These are phyloP conservation scores for Mellilla xanthometata DNA, from an alignment of 2,888 invertebrate genomes.

Conservation along the genomic window DNA sequence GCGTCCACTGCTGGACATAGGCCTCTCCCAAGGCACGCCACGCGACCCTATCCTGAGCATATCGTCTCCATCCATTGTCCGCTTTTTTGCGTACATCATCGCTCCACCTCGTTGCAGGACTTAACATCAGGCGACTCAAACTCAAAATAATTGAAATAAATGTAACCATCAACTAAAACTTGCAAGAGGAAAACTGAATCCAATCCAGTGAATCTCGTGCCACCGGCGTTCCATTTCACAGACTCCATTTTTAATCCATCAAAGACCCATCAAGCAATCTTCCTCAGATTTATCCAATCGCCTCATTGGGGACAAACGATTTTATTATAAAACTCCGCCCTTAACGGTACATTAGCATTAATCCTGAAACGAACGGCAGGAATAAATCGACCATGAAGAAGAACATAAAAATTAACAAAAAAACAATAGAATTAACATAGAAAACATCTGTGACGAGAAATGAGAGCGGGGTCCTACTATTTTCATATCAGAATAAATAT, in stretches of 20 bases:
- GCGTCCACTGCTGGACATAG: too few relatives aligned
- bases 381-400: conserved; percentile 68
- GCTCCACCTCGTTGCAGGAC: too few relatives aligned
- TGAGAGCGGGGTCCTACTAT: conserved; percentile 53
- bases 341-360: conserved; percentile 64
- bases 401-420: conserved; percentile 81
- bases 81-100: too few relatives aligned
- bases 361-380: conserved; percentile 68
- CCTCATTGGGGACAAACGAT: conserved; percentile 32
- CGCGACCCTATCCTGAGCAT: too few relatives aligned
- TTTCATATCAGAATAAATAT: too few relatives aligned
- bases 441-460: conserved; percentile 77
- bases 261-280: conserved; percentile 25
- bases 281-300: conserved; percentile 29
- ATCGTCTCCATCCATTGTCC: too few relatives aligned
- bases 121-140: too few relatives aligned
- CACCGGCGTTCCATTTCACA: neutral
- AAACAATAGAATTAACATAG: conserved; percentile 82
- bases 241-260: conserved; percentile 19
- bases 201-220: too few relatives aligned
- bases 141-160: too few relatives aligned
- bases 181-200: too few relatives aligned
- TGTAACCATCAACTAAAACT: too few relatives aligned
- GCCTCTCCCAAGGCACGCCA: too few relatives aligned
- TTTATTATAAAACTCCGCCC: conserved; percentile 48